Percentiles rank a stretch among this genome's conserved stretches.
These are phyloP conservation scores for Eptatretus burgeri DNA, from an alignment of 2,113 vertebrate genomes.

Conservation along the genomic window DNA sequence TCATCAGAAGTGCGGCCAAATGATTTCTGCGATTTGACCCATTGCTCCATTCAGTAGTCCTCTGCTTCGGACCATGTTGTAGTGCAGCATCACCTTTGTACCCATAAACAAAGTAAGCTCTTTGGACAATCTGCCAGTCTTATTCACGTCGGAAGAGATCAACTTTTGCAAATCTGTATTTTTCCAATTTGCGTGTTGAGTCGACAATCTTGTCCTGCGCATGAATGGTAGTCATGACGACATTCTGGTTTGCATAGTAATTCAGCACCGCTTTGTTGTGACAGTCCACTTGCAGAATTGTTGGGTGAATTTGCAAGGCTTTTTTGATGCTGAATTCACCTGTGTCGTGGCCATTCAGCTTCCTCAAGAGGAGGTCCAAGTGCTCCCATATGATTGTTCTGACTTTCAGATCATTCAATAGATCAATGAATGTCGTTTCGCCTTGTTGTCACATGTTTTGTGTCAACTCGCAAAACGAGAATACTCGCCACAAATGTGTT, in stretches of 20 bases:
- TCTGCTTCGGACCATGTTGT: background rate
- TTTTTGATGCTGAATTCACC: background rate
- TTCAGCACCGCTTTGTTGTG: background rate
- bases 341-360: background rate
- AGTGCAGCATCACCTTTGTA: background rate
- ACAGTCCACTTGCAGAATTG: background rate
- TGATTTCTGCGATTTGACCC: background rate
- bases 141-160: background rate
- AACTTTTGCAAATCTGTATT: background rate
- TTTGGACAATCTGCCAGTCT: background rate
- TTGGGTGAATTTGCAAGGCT: background rate
- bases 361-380: too few relatives aligned
- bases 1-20: background rate
- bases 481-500: background rate
- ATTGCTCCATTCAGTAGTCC: background rate
- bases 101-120: background rate
- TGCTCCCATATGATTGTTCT: background rate
- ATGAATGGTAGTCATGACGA: background rate
- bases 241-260: background rate
- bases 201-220: too few relatives aligned
- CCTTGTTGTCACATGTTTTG: background rate
- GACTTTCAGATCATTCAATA: background rate
- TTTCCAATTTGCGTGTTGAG: too few relatives aligned
- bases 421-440: background rate
- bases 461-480: background rate